phyloP scores from a whole-genome alignment of 2,113 vertebrate genomes.

The Strigops habroptila region DNA sequence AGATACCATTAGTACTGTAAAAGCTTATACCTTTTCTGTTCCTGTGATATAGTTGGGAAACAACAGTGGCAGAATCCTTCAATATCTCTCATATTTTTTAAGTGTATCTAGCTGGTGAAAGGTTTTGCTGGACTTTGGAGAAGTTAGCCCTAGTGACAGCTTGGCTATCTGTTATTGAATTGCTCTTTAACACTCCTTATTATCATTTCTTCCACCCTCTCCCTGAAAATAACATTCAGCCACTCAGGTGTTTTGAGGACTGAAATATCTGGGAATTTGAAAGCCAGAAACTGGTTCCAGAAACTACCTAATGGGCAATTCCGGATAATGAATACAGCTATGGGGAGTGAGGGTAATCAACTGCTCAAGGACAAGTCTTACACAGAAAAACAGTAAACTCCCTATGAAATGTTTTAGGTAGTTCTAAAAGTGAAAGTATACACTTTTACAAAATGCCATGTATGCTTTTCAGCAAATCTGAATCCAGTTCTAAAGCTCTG shows the following conservation, averaged over 20 bases:
- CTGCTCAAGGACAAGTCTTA: background rate
- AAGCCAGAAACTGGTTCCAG: background rate
- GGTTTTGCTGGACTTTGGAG: background rate
- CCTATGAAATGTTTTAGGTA: background rate
- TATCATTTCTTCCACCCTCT: background rate
- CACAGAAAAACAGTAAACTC: background rate
- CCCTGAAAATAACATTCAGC: background rate
- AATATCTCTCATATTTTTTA: background rate
- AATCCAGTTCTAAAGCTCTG: background rate
- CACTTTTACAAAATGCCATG: background rate
- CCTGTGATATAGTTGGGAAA: background rate
- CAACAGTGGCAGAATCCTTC: background rate
- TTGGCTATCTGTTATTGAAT: background rate
- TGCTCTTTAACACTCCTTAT: background rate
- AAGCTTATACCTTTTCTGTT: background rate
- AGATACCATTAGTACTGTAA: background rate
- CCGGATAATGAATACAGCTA: background rate
- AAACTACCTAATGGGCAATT: background rate
- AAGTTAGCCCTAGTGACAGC: background rate
- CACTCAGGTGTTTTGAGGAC: accelerated
- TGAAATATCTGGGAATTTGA: background rate
- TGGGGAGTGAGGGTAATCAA: background rate
- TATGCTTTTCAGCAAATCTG: background rate
- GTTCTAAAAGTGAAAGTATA: background rate
- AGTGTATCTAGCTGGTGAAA: background rate